A percentile compares a stretch with the other conserved stretches of the same genome.
phyloP scores from a whole-genome alignment of 2,113 vertebrate species.

The Epinephelus moara region DNA sequence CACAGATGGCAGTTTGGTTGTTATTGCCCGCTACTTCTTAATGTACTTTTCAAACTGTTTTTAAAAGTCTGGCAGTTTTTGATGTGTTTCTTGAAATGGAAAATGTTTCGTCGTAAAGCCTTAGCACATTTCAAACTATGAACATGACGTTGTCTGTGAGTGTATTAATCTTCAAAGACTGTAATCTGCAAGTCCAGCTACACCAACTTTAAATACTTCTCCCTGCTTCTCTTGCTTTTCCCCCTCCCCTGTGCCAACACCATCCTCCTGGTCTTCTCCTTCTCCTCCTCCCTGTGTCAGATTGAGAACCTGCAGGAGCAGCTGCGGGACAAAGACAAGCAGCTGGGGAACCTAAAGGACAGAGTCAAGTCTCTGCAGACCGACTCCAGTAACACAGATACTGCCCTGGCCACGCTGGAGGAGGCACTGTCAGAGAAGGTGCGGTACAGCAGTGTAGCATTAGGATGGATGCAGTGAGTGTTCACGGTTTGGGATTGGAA shows the following conservation, averaged over 20 bases:
- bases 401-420: constrained; percentile 96
- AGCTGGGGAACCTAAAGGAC: constrained; percentile 96
- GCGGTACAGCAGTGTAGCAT: constrained; percentile 1
- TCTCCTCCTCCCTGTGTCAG: constrained; percentile 75
- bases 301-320: constrained; percentile 99
- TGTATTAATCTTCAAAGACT: constrained; percentile 44
- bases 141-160: constrained; percentile 22
- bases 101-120: constrained; percentile 16
- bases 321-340: constrained; percentile 98
- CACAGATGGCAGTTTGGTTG: neutral
- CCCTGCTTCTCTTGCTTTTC: neutral
- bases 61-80: constrained; percentile 13
- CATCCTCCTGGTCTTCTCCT: neutral
- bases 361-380: constrained; percentile 98
- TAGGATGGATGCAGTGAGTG: neutral
- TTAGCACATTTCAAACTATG: neutral
- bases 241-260: neutral
- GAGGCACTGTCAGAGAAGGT: constrained; percentile 99
- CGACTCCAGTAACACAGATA: constrained; percentile 98
- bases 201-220: constrained; percentile 15
- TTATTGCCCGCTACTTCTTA: neutral
- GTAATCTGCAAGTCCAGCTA: constrained; percentile 25
- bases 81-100: constrained; percentile 6
- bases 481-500: neutral
- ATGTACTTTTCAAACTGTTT: neutral